These are phyloP conservation scores for Tetramorium bicarinatum DNA, from an alignment of 2,888 invertebrate species.

Conservation along the genomic window DNA sequence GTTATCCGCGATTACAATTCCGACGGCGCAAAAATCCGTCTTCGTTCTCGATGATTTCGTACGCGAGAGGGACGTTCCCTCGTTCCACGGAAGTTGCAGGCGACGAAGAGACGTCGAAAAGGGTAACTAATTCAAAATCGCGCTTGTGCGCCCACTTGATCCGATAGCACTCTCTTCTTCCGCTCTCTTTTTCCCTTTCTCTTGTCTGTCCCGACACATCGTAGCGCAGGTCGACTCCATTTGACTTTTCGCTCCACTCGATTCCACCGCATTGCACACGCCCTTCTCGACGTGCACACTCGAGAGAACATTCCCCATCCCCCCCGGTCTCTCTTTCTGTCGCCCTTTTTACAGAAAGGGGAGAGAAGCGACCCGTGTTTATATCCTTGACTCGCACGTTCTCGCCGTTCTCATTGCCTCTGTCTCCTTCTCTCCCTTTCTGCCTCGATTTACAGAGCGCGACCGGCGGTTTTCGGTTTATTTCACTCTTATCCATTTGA, in stretches of 20 bases:
- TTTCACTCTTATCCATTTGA: conserved; percentile 72
- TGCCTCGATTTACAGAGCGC: conserved; percentile 63
- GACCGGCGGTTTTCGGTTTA: conserved; percentile 74
- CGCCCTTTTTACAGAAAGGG: conserved; percentile 49
- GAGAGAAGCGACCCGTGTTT: conserved; percentile 44
- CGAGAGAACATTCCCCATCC: conserved; percentile 57
- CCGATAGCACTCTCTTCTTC: conserved; percentile 67
- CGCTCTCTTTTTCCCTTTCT: conserved; percentile 35
- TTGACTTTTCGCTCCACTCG: conserved; percentile 81
- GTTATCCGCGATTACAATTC: neutral
- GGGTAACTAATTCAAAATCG: conserved; percentile 47
- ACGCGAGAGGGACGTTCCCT: neutral
- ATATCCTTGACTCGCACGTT: conserved; percentile 38
- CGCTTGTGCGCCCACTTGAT: conserved; percentile 60
- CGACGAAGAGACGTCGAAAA: conserved; percentile 24
- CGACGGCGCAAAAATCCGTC: neutral
- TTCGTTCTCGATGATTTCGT: neutral
- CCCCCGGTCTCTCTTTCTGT: conserved; percentile 37
- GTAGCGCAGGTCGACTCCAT: conserved; percentile 66
- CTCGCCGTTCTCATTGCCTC: conserved; percentile 35
- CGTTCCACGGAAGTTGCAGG: neutral
- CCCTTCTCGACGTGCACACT: conserved; percentile 70
- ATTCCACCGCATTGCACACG: conserved; percentile 84
- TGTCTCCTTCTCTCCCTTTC: conserved; percentile 16
- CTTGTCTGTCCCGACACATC: conserved; percentile 65